Evolutionary conservation across 2,888 invertebrate genomes (phyloP), one percentile per base, ranked within the genome.

Genomic region (Dermolepida albohirtum): DNA sequence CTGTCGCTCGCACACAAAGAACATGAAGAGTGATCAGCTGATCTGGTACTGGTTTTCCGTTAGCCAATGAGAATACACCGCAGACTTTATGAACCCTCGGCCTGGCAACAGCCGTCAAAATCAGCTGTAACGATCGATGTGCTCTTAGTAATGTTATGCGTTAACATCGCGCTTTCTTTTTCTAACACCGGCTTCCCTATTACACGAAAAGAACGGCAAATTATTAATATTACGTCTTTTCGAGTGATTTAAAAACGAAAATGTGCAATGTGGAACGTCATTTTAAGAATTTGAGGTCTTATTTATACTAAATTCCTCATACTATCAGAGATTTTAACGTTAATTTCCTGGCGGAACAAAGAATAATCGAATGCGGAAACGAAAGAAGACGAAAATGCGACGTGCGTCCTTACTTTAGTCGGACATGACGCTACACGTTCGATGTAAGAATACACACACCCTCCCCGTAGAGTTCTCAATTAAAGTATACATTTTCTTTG

Each of bases 61-160:
- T 74, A 66, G 69, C 80, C 80, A 81, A 81, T 81, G 67, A 71
- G 74, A 72, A 75, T 66, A 70, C 71, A 72, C 69, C 68, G 67
- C 69, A 71, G 74, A 72, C 75, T 76, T 77, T 75, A 75, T 74
- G 74, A 77, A 77, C 76, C 75, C 75, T 74, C 78, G 75, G 81
- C 81, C 81, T 81, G 80, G 81, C 79, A 81, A 81, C 81, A 81
- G 80, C 80, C 75, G 80, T 81, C 80, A 81, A 80, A 81, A 79
- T 81, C 81, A 81, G 81, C 80, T 81, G 81, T 78, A 81, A 80
- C 79, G 80, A 80, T 81, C 79, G 77, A 76, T 63, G 50, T 17
- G 54, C 57, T 27, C 17, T 55, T 66, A 69, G 44, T 10, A 17
- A 27, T 17, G 64, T 7, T 50, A 47, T 47, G 52, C 50, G 40